Percentiles rank a stretch among this genome's conserved stretches.
Evolutionary conservation across 2,113 vertebrate genomes (phyloP).

Genomic region (Mugil cephalus): DNA sequence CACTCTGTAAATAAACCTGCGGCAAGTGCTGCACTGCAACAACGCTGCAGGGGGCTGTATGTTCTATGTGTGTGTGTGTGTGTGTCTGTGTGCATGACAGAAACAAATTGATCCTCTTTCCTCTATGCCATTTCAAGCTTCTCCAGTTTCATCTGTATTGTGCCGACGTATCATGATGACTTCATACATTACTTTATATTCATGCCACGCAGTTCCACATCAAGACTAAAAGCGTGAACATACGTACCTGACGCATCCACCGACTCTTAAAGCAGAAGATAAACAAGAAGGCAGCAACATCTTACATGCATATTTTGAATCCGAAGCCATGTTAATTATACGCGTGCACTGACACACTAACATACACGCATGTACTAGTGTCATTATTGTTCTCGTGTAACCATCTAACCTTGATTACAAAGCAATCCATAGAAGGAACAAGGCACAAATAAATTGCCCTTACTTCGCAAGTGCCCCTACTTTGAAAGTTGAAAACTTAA

Average conservation of each 20-base stretch:
- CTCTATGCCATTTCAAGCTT: background rate
- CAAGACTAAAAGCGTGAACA: background rate
- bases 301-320: background rate
- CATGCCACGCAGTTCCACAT: background rate
- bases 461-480: background rate
- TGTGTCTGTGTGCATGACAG: background rate
- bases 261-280: background rate
- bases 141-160: conserved; percentile 18
- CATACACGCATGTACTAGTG: background rate
- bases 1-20: conserved; percentile 36
- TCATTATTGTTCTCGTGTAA: background rate
- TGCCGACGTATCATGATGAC: conserved; percentile 16
- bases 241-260: background rate
- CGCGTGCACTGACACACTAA: too few species aligned
- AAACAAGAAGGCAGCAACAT: background rate
- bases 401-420: background rate
- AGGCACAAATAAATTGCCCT: background rate
- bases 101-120: conserved; percentile 20
- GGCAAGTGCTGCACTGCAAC: conserved; percentile 2
- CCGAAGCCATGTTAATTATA: background rate
- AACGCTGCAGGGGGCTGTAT: background rate
- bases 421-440: background rate
- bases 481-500: conserved; percentile 19
- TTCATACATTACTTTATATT: conserved; percentile 13
- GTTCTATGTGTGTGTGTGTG: background rate